These are phyloP conservation scores for Diarsia rubi DNA, from an alignment of 2,888 invertebrate genomes.

Conservation along the genomic window DNA sequence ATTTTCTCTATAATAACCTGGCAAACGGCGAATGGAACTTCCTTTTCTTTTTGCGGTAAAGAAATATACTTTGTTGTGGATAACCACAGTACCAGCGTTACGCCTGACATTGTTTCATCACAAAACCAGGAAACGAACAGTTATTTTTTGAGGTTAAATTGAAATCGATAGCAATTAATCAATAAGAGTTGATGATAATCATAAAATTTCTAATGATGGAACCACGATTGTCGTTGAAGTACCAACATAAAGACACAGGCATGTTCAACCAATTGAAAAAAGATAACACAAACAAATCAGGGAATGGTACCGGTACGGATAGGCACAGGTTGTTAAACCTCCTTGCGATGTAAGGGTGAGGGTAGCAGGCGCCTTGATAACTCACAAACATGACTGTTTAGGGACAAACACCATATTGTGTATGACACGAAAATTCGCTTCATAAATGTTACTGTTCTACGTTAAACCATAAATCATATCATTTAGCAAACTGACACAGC, in stretches of 20 bases:
- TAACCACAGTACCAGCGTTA: slow-evolving; percentile 47
- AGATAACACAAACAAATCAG: slow-evolving; percentile 59
- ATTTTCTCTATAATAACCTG: slow-evolving; percentile 59
- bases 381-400: slow-evolving; percentile 63
- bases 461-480: slow-evolving; percentile 46
- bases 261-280: slow-evolving; percentile 56
- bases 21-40: slow-evolving; percentile 49
- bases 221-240: slow-evolving; percentile 17
- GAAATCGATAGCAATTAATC: slow-evolving; percentile 4
- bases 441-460: slow-evolving; percentile 15
- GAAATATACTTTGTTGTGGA: slow-evolving; percentile 52
- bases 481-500: slow-evolving; percentile 20
- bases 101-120: slow-evolving; percentile 16
- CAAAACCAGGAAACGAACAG: slow-evolving; percentile 28
- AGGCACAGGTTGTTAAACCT: slow-evolving; percentile 42
- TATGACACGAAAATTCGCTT: slow-evolving; percentile 58
- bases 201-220: slow-evolving; percentile 21
- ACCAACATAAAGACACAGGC: slow-evolving; percentile 20
- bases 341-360: slow-evolving; percentile 48
- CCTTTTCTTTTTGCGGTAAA: slow-evolving; percentile 58
- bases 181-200: not conserved
- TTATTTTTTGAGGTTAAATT: slow-evolving; percentile 7
- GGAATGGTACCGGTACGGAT: slow-evolving; percentile 46
- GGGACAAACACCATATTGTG: slow-evolving; percentile 45
- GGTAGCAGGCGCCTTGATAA: slow-evolving; percentile 58